Evolutionary conservation across 2,888 invertebrate species (phyloP).

Genomic region (Scaptomyza reducta): DNA sequence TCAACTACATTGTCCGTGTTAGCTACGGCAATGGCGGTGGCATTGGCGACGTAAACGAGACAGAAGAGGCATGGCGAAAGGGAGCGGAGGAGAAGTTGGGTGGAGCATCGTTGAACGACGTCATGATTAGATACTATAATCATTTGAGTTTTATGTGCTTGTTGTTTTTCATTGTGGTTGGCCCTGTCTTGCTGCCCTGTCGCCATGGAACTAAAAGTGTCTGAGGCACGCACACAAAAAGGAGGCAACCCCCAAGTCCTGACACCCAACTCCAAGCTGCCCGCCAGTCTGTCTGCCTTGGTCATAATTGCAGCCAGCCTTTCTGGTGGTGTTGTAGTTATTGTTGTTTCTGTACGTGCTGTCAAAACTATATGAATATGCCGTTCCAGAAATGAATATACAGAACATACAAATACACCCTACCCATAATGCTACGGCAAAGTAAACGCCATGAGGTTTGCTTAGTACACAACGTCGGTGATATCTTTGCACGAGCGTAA

Average conservation of each 20-base stretch:
- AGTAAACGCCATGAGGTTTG: constrained; percentile 26
- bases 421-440: constrained; percentile 2
- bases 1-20: constrained; percentile 72
- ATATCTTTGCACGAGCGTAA: constrained; percentile 24
- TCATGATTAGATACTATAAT: constrained; percentile 81
- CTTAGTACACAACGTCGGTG: constrained; percentile 11
- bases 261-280: constrained; percentile 6
- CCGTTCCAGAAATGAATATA: constrained; percentile 41
- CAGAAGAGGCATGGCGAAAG: background rate
- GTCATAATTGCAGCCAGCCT: constrained; percentile 47
- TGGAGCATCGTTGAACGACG: constrained; percentile 48
- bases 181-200: constrained; percentile 33
- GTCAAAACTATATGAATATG: constrained; percentile 68
- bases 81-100: background rate
- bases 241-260: constrained; percentile 14
- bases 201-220: constrained; percentile 53
- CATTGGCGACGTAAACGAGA: background rate
- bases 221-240: constrained; percentile 56
- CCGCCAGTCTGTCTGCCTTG: constrained; percentile 47
- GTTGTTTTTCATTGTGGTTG: constrained; percentile 69
- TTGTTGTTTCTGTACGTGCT: constrained; percentile 41
- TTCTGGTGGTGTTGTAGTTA: constrained; percentile 11
- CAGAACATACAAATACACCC: background rate
- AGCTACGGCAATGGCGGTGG: constrained; percentile 19
- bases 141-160: constrained; percentile 79